phyloP scores from a whole-genome alignment of 2,888 invertebrate genomes.

The Zaprionus obscuricornis region DNA sequence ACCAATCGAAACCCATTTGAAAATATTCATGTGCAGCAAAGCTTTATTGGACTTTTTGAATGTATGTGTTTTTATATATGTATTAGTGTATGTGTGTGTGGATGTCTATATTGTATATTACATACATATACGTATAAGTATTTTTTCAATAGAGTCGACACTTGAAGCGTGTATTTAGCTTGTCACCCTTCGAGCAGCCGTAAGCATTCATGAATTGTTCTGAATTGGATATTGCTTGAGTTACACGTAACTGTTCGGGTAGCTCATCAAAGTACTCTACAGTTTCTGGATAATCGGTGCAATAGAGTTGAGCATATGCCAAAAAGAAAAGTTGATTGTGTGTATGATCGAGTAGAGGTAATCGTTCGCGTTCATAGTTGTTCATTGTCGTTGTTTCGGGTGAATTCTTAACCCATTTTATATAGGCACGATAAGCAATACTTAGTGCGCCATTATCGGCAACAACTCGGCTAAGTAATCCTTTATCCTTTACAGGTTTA shows the following conservation, averaged over 20 bases:
- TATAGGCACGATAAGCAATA: conserved; percentile 79
- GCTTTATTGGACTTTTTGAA: conserved; percentile 36
- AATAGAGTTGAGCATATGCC: conserved; percentile 80
- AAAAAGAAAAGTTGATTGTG: conserved; percentile 78
- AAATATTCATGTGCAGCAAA: no score
- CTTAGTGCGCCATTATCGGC: conserved; percentile 79
- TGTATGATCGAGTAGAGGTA: conserved; percentile 71
- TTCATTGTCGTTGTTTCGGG: conserved; percentile 56
- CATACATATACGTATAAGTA: neutral
- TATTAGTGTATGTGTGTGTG: neutral
- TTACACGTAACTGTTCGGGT: conserved; percentile 75
- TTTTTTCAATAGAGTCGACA: conserved; percentile 69
- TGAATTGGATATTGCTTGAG: conserved; percentile 75
- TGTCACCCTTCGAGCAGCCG: conserved; percentile 63
- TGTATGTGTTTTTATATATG: neutral
- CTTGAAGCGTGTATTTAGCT: conserved; percentile 77
- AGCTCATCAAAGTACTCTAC: conserved; percentile 65
- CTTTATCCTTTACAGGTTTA: conserved; percentile 58
- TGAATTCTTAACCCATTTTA: conserved; percentile 75
- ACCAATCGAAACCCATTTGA: no score
- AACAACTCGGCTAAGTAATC: conserved; percentile 59
- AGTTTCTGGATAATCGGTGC: conserved; percentile 71
- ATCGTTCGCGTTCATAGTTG: conserved; percentile 61
- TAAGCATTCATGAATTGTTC: conserved; percentile 73
- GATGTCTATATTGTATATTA: no score